Conservation (phyloP, 2,113 vertebrate genomes). For the Empidonax alnorum region DNA sequence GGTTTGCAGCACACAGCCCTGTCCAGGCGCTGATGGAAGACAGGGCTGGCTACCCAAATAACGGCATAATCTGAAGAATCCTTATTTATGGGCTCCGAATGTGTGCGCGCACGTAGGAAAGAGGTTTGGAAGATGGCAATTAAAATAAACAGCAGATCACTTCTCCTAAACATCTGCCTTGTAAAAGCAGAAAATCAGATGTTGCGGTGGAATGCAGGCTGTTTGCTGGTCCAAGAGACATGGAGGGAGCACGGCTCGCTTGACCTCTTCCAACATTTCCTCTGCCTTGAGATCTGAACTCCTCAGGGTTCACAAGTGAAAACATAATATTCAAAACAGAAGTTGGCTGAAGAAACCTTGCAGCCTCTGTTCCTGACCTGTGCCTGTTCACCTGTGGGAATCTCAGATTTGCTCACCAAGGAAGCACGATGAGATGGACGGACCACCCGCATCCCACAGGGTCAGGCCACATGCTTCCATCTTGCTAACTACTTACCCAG, state of each 20-base stretch:
- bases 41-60: not conserved
- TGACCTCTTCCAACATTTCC: constrained; percentile 41
- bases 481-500: not conserved
- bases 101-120: not conserved
- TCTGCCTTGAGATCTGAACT: constrained; percentile 9
- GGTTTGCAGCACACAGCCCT: not conserved
- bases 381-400: not conserved
- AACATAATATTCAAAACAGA: constrained; percentile 18
- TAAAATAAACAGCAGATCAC: constrained; percentile 34
- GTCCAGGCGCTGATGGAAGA: constrained; percentile 24
- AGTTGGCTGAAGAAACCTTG: not conserved
- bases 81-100: not conserved
- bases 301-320: constrained; percentile 1
- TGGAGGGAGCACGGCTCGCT: not conserved
- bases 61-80: not conserved
- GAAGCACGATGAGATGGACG: not conserved
- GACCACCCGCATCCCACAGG: not conserved
- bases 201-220: constrained; percentile 33
- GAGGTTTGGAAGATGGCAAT: constrained; percentile 1
- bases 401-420: not conserved
- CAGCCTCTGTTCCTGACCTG: not conserved
- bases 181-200: constrained; percentile 71
- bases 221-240: constrained; percentile 29
- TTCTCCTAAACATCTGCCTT: constrained; percentile 60
- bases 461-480: not conserved